Evolutionary conservation across 2,888 invertebrate species (phyloP), one percentile per base, ranked within the genome.

Genomic region (Aphodius sticticus): DNA sequence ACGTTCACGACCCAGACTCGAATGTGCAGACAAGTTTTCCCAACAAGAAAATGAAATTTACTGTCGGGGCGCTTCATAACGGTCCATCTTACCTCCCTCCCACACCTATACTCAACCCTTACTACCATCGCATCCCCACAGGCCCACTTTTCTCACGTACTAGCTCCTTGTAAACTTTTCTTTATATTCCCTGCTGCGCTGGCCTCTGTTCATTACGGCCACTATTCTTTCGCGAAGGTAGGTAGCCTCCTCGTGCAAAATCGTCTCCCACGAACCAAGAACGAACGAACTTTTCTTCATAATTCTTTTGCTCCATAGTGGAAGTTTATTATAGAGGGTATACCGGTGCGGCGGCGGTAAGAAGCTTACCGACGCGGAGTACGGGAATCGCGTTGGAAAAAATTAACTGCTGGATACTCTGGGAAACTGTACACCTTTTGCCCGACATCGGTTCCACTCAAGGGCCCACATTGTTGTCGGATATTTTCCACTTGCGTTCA

Each of bases 61-160:
- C 9, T 53, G 53, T 53, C 53, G 53, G 9, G 9, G 12, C 53
- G 9, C 53, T 53, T 53, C 53, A 53, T 53, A 53, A 53, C 53
- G 12, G 7, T 53, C 53, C 53, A 53, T 53, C 53, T 53, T 53
- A 53, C 9, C 53, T 12, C 53, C 53, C 53, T 1, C 53, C 1
- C 53, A 1, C 53, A 0, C 53, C 53, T 6, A 6, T 38, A 7
- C 38, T 38, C 53, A 53, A 53, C 53, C 53, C 53, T 53, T 53
- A 53, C 53, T 53, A 53, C 53, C 12, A 53, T 53, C 9, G 53
- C 53, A 12, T 53, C 53, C 53, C 53, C 53, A 53, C 53, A 53
- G 53, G 53, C 53, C 53, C 53, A 53, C 53, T 53, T 53, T 53
- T 53, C 53, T 53, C 53, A 53, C 53, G 53, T 53, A 53, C 53